These are phyloP conservation scores for Ophiodon elongatus DNA, from an alignment of 2,113 vertebrate genomes.

Conservation along the genomic window DNA sequence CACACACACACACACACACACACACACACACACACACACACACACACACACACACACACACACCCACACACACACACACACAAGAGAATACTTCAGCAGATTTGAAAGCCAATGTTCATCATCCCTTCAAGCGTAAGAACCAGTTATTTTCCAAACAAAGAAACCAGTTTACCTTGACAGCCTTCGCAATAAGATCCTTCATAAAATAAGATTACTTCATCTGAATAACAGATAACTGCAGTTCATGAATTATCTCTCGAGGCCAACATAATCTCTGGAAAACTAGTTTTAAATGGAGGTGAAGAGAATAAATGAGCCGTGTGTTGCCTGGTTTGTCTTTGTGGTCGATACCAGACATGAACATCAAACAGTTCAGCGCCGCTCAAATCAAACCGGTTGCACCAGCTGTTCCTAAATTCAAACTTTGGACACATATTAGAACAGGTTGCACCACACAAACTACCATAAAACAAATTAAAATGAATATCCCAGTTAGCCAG, in stretches of 20 bases:
- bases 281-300: no score
- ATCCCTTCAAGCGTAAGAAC: background rate
- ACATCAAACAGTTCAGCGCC: background rate
- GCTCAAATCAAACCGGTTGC: background rate
- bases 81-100: background rate
- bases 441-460: no score
- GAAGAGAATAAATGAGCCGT: no score
- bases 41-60: no score
- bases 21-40: no score
- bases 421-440: background rate
- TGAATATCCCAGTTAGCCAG: no score
- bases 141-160: background rate
- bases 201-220: background rate
- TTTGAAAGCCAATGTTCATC: background rate
- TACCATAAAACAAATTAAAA: no score
- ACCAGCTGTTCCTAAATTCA: background rate
- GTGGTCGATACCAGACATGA: background rate
- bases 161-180: background rate
- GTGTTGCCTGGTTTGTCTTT: background rate
- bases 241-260: background rate
- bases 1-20: no score
- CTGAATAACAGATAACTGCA: background rate
- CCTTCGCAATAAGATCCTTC: background rate
- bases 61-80: background rate
- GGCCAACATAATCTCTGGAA: no score